Conservation (phyloP, 92 coral and sea anemone genomes). For the Epizoanthus ramosus region DNA sequence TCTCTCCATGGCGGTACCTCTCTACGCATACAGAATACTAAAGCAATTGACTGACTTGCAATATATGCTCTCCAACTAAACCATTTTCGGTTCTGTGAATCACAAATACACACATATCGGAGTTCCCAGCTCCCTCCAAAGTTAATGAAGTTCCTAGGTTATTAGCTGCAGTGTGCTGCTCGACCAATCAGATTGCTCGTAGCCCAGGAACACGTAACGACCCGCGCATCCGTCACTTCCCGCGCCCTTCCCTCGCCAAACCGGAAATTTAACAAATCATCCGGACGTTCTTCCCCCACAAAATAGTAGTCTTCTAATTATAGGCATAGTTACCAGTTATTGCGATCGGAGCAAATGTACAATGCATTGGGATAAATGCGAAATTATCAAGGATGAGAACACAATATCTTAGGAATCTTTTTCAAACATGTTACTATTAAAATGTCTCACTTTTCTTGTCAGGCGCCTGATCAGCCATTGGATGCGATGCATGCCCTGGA, state of each 20-base stretch:
- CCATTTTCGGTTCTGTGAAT: conserved; percentile 5
- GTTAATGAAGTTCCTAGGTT: neutral
- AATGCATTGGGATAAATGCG: too few relatives aligned
- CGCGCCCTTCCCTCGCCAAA: conserved; percentile 43
- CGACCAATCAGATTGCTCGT: conserved; percentile 29
- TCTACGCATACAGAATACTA: neutral
- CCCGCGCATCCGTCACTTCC: conserved; percentile 46
- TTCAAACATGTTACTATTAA: too few relatives aligned
- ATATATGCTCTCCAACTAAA: neutral
- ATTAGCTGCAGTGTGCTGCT: neutral
- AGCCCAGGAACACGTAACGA: conserved; percentile 4
- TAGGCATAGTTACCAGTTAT: too few relatives aligned
- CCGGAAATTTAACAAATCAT: conserved; percentile 35
- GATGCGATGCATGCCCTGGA: too few relatives aligned
- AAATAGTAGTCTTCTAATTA: neutral
- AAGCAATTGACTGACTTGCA: neutral
- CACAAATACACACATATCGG: neutral
- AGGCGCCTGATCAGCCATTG: too few relatives aligned
- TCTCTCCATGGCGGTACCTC: conserved; percentile 60
- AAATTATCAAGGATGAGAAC: too few relatives aligned
- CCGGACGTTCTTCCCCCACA: conserved; percentile 12
- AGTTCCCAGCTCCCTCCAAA: conserved; percentile 23
- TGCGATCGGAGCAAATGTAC: too few relatives aligned
- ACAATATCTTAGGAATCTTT: too few relatives aligned
- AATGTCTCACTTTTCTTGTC: too few relatives aligned